Evolutionary conservation across 1,140 invertebrate species (phyloP).

Genomic region (Heliconius hermathena): DNA sequence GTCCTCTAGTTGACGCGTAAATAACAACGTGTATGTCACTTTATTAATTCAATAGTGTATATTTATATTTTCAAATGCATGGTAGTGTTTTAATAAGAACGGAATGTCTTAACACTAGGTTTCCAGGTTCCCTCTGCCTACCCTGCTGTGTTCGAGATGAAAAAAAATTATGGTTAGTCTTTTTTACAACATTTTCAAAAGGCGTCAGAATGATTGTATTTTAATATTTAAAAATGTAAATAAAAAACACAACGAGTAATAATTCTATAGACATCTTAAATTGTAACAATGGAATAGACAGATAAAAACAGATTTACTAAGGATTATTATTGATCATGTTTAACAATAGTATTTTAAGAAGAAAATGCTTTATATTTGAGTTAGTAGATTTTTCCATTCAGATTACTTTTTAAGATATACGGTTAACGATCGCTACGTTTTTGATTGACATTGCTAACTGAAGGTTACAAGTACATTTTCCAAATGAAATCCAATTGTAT

Average conservation of each 20-base stretch:
- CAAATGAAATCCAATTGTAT: neutral
- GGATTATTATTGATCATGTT: neutral
- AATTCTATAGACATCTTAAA: neutral
- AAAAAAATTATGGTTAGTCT: too few species aligned
- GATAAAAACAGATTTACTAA: conserved; percentile 1
- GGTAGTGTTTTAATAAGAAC: too few species aligned
- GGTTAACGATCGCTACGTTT: conserved; percentile 1
- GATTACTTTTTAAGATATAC: neutral
- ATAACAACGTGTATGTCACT: too few species aligned
- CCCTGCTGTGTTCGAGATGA: too few species aligned
- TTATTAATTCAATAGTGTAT: too few species aligned
- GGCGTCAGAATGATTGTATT: too few species aligned
- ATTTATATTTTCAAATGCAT: too few species aligned
- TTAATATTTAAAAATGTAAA: neutral
- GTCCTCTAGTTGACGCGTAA: too few species aligned
- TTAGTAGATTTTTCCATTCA: neutral
- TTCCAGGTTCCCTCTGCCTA: too few species aligned
- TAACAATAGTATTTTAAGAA: conserved; percentile 2
- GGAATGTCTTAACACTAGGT: too few species aligned
- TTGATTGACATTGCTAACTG: conserved; percentile 1
- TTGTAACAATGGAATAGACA: neutral
- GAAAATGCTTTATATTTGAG: neutral
- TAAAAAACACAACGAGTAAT: neutral
- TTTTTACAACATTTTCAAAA: too few species aligned
- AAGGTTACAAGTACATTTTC: neutral